Evolutionary conservation across 2,797 vertebrate species (phyloP), one percentile per base, ranked within the genome.

Genomic region (Aldrovandia affinis): DNA sequence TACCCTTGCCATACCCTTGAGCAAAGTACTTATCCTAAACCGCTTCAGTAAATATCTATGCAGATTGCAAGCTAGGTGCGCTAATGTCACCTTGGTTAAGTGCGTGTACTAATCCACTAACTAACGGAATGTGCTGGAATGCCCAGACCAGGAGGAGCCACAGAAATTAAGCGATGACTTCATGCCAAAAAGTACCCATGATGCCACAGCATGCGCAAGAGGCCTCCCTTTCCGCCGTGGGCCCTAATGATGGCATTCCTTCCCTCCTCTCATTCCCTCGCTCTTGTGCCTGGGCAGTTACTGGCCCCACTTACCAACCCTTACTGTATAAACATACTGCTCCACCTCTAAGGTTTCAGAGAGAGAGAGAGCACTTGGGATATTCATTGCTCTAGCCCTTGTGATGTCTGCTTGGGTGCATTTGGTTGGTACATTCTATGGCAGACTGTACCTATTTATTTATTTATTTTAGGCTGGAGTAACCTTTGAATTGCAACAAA

Each of bases 61-160:
- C 6, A 30, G 81, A 33, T 82, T 82, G 18, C 25, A 82, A 33
- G 59, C 39, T 18, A 54, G 18, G n/a, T 25, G 14, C 18, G 52
- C 3, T 42, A 59, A 33, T 6, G 54, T 36, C 47, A 75, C 70
- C 70, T 75, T 75, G 70, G 70, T 25, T 75, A 75, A 75, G 70
- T 9, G 18, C 25, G 20, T 8, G 33, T 39, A 18, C 70, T 44
- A 75, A 44, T 42, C 39, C 18, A 44, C 33, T 18, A 39, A 44
- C 36, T n/a, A 42, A 42, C 25, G 39, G 70, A 75, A 75, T 75
- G 39, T 44, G 39, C 70, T 75, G 18, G 18, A 39, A 30, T 44
- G 5, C 36, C 70, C 36, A 75, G 70, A 75, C 39, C 2, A 10
- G 39, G 70, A 25, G 70, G 70, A 75, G 70, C 70, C 39, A 44